phyloP scores from a whole-genome alignment of 2,797 vertebrate genomes.

The Sternarchorhynchus goeldii region DNA sequence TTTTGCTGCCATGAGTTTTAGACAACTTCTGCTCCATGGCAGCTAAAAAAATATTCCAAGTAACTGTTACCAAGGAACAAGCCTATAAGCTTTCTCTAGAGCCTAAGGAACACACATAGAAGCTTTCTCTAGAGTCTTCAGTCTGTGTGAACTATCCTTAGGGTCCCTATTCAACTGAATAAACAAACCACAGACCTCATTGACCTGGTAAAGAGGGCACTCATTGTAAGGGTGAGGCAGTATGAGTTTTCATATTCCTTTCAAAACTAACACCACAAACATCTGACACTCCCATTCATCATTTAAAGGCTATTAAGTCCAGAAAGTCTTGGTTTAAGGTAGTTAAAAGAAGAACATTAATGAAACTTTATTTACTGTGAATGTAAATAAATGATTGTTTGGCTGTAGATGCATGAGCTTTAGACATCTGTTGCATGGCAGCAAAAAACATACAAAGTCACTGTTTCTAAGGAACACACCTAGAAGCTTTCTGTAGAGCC shows the following conservation, averaged over 20 bases:
- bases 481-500: background rate
- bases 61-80: background rate
- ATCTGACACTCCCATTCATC: background rate
- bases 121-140: background rate
- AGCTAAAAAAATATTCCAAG: conserved; percentile 11
- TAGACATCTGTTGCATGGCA: conserved; percentile 6
- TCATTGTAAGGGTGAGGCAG: conserved; percentile 83
- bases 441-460: conserved; percentile 18
- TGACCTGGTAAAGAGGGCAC: conserved; percentile 87
- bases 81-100: background rate
- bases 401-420: background rate
- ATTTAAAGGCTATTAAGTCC: too few relatives aligned
- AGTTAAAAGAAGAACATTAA: background rate
- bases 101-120: background rate
- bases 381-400: background rate
- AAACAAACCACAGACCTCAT: too few relatives aligned
- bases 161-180: too few relatives aligned
- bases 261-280: too few relatives aligned
- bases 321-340: background rate
- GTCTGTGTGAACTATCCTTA: too few relatives aligned
- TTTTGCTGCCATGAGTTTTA: background rate
- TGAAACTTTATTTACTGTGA: background rate
- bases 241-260: background rate
- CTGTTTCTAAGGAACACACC: background rate
- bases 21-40: conserved; percentile 2